Conservation (phyloP, 2,797 vertebrate genomes). For the Paratrypauchen microcephalus region DNA sequence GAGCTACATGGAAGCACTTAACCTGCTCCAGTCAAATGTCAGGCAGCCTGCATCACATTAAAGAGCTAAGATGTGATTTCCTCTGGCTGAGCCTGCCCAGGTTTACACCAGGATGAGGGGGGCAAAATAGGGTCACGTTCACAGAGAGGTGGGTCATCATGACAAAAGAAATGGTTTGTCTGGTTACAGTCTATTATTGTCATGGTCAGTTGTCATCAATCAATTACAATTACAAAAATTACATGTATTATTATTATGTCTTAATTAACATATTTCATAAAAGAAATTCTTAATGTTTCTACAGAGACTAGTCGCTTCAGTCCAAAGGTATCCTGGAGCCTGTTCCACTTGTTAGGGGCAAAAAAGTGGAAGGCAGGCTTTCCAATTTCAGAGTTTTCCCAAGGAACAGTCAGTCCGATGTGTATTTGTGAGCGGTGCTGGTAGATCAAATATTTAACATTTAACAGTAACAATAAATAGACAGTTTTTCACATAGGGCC, state of each 20-base stretch:
- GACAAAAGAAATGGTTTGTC: slow-evolving; percentile 17
- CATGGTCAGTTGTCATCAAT: background rate
- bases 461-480: no score
- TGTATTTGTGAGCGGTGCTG: no score
- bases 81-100: slow-evolving; percentile 55
- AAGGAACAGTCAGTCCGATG: no score
- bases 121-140: slow-evolving; percentile 50
- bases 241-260: background rate
- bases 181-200: slow-evolving; percentile 20
- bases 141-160: slow-evolving; percentile 34
- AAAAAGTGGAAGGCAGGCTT: no score
- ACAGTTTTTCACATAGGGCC: no score
- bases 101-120: slow-evolving; percentile 57
- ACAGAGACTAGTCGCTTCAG: no score
- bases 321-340: no score
- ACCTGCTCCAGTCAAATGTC: slow-evolving; percentile 68
- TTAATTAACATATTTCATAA: no score
- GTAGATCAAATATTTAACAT: no score
- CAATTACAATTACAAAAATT: background rate
- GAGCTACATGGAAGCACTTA: slow-evolving; percentile 76
- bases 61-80: slow-evolving; percentile 73
- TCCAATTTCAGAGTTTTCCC: no score
- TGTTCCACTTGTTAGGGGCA: no score
- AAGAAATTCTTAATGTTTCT: no score
- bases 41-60: slow-evolving; percentile 72